A percentile compares a stretch with the other conserved stretches of the same genome.
Conservation (phyloP, 2,888 invertebrate genomes). For the Anoncus sp. region DNA sequence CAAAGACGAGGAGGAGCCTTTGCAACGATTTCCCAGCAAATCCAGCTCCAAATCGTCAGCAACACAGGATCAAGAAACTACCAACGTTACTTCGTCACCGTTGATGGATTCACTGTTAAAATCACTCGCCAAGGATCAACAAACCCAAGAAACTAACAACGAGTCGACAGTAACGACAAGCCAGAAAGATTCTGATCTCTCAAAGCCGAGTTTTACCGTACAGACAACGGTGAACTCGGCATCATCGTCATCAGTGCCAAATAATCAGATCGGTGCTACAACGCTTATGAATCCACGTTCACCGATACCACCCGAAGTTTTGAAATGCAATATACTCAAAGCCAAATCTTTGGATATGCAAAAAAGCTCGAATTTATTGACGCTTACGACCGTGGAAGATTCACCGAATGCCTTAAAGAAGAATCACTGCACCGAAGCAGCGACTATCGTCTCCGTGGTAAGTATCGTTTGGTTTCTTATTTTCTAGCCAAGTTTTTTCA, state of each 20-base stretch:
- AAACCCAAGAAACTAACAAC: conserved; percentile 86
- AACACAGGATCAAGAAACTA: conserved; percentile 49
- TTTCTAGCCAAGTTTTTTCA: not conserved
- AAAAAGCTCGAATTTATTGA: conserved; percentile 81
- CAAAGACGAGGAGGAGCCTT: conserved; percentile 76
- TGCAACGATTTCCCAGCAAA: conserved; percentile 80
- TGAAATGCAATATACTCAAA: conserved; percentile 98
- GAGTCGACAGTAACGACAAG: conserved; percentile 84
- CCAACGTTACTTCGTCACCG: conserved; percentile 80
- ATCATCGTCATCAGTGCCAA: conserved; percentile 84
- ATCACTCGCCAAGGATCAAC: conserved; percentile 89
- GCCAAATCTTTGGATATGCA: conserved; percentile 87
- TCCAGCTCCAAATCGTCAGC: conserved; percentile 79
- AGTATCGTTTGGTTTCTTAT: conserved; percentile 79
- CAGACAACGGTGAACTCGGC: conserved; percentile 83
- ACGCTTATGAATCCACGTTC: conserved; percentile 83
- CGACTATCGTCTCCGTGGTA: conserved; percentile 92
- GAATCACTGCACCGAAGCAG: conserved; percentile 83
- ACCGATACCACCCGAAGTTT: conserved; percentile 94
- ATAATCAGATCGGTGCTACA: conserved; percentile 88
- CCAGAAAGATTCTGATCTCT: conserved; percentile 87
- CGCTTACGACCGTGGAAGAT: conserved; percentile 81
- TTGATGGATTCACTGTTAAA: conserved; percentile 90
- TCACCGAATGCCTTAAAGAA: conserved; percentile 75
- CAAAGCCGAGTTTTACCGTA: conserved; percentile 87